Conservation (phyloP, 2,888 invertebrate species). For the Apoderus coryli region DNA sequence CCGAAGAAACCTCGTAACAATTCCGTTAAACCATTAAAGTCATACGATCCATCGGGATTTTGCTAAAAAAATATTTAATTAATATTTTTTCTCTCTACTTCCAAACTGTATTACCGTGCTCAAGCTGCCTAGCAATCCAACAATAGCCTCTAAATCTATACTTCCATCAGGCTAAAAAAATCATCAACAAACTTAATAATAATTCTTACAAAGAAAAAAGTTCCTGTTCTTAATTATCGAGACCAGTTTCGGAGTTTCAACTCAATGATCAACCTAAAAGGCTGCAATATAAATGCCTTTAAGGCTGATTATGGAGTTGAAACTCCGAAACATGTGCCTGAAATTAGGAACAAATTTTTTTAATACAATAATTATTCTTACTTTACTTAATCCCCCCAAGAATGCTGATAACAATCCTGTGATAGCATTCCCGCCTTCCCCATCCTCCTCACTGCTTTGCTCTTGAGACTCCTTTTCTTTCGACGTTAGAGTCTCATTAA, state of each 20-base stretch:
- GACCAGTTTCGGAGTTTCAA: no score
- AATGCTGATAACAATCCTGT: slow-evolving; percentile 30
- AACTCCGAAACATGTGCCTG: no score
- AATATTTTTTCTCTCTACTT: background rate
- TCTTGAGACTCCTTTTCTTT: slow-evolving; percentile 18
- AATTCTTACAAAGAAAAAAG: no score
- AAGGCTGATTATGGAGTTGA: no score
- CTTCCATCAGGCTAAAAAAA: slow-evolving; percentile 30
- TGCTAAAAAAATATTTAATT: slow-evolving; percentile 23
- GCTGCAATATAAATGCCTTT: no score
- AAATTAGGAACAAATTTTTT: no score
- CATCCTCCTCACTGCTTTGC: slow-evolving; percentile 24
- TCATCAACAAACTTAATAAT: slow-evolving; percentile 1
- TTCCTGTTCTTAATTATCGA: no score
- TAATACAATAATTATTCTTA: slow-evolving; percentile 16
- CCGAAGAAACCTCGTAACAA: slow-evolving; percentile 29
- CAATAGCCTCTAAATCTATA: slow-evolving; percentile 31
- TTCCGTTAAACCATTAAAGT: slow-evolving; percentile 30
- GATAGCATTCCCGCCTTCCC: slow-evolving; percentile 27
- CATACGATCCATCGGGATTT: slow-evolving; percentile 30
- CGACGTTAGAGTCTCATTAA: slow-evolving; percentile 6
- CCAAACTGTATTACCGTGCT: slow-evolving; percentile 25
- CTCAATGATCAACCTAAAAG: no score
- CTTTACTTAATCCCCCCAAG: slow-evolving; percentile 30
- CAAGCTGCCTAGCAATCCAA: slow-evolving; percentile 30